These are phyloP conservation scores for Rostratula benghalensis DNA, from an alignment of 2,113 vertebrate genomes.

Conservation along the genomic window DNA sequence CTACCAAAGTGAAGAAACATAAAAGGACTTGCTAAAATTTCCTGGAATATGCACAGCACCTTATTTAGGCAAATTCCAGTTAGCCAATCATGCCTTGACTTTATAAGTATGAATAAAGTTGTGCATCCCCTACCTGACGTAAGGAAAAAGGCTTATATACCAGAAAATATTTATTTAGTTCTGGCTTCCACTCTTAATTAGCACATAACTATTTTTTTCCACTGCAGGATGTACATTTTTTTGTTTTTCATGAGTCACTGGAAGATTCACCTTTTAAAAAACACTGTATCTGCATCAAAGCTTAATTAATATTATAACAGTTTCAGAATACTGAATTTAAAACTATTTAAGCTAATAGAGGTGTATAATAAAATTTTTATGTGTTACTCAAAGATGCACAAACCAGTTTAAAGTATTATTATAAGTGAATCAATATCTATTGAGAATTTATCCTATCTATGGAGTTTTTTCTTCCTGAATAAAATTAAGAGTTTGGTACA, in stretches of 20 bases:
- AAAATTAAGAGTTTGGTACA: not conserved
- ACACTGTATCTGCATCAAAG: not conserved
- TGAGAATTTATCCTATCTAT: not conserved
- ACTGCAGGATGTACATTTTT: not conserved
- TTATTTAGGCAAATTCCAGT: not conserved
- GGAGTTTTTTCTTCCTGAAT: not conserved
- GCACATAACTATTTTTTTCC: conserved; percentile 5
- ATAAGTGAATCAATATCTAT: not conserved
- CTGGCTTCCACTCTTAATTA: not conserved
- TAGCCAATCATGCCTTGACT: not conserved
- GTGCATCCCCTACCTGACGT: not conserved
- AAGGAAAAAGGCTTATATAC: not conserved
- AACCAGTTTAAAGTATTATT: not conserved
- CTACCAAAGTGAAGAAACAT: not conserved
- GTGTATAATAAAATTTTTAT: not conserved
- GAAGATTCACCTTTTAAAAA: not conserved
- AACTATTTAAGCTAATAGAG: not conserved
- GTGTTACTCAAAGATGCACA: not conserved
- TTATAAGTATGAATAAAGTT: not conserved
- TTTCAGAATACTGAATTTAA: not conserved
- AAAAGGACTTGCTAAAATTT: not conserved
- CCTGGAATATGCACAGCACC: not conserved
- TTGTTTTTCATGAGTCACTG: not conserved
- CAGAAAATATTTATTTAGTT: not conserved
- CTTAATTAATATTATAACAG: not conserved